phyloP scores from a whole-genome alignment of 35 echinoderm and acorn worm species.

The Lytechinus pictus region DNA sequence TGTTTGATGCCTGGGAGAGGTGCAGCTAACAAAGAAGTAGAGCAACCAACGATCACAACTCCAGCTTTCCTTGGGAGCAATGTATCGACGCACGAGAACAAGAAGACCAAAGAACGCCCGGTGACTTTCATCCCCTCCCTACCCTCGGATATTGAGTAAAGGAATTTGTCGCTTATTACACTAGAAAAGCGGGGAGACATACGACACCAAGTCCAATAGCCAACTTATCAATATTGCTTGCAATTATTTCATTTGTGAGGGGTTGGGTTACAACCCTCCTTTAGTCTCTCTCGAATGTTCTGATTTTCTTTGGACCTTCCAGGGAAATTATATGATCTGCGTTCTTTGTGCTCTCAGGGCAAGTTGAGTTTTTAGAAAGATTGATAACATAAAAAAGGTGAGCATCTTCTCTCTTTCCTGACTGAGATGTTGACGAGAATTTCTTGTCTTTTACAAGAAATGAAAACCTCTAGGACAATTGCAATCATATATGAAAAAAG shows the following conservation, averaged over 20 bases:
- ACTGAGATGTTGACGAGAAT: background rate
- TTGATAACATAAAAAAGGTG: conserved; percentile 34
- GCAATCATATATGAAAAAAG: conserved; percentile 20
- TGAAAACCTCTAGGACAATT: background rate
- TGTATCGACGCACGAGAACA: conserved; percentile 47
- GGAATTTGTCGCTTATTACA: conserved; percentile 50
- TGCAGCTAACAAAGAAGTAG: conserved; percentile 32
- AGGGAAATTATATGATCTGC: conserved; percentile 50
- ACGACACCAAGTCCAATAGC: conserved; percentile 50
- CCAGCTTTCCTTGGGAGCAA: conserved; percentile 47
- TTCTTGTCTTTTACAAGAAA: conserved; percentile 7
- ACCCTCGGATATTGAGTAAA: conserved; percentile 57
- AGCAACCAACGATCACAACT: conserved; percentile 27
- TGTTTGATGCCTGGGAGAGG: conserved; percentile 47
- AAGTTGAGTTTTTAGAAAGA: conserved; percentile 35
- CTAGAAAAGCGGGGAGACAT: conserved; percentile 42
- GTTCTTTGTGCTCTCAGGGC: background rate
- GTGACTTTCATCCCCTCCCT: conserved; percentile 51
- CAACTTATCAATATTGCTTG: conserved; percentile 56
- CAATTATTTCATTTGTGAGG: conserved; percentile 51
- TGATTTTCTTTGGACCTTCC: conserved; percentile 20
- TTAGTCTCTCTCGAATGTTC: conserved; percentile 2
- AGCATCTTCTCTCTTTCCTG: background rate
- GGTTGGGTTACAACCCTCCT: conserved; percentile 22
- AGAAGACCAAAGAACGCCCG: conserved; percentile 3